phyloP scores from a whole-genome alignment of 2,888 invertebrate species.

The Metopia argyrocephala region DNA sequence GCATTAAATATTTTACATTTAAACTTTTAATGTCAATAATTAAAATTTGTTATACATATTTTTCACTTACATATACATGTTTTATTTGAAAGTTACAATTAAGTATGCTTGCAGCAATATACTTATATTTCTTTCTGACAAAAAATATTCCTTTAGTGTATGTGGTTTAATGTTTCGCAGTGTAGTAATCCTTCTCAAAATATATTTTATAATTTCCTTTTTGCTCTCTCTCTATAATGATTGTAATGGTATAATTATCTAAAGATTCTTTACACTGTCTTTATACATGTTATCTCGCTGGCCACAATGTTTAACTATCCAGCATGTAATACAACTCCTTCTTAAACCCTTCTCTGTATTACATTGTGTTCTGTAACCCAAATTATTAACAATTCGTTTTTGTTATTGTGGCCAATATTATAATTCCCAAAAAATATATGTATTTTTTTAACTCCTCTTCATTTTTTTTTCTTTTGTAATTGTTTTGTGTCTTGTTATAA shows the following conservation, averaged over 20 bases:
- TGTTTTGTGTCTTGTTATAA: not conserved
- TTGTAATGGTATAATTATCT: not conserved
- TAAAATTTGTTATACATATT: too few relatives aligned
- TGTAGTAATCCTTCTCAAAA: not conserved
- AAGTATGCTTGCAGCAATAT: too few relatives aligned
- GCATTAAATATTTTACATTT: not conserved
- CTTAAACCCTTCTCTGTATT: not conserved
- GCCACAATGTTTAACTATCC: not conserved
- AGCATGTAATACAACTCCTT: not conserved
- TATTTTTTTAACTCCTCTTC: too few relatives aligned
- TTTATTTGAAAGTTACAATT: too few relatives aligned
- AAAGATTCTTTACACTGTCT: not conserved
- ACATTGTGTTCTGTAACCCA: not conserved
- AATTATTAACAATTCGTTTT: slow-evolving; percentile 14
- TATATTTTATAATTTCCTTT: not conserved
- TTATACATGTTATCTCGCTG: not conserved
- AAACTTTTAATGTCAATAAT: too few relatives aligned
- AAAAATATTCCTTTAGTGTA: too few relatives aligned
- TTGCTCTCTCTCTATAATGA: not conserved
- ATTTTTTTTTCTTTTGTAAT: not conserved
- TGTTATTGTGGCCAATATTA: slow-evolving; percentile 21
- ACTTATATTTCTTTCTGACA: too few relatives aligned
- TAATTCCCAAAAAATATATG: not conserved
- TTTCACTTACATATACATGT: too few relatives aligned
- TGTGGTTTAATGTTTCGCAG: not conserved